Evolutionary conservation across 2,888 invertebrate genomes (phyloP).

Genomic region (Psylliodes chrysocephalus): DNA sequence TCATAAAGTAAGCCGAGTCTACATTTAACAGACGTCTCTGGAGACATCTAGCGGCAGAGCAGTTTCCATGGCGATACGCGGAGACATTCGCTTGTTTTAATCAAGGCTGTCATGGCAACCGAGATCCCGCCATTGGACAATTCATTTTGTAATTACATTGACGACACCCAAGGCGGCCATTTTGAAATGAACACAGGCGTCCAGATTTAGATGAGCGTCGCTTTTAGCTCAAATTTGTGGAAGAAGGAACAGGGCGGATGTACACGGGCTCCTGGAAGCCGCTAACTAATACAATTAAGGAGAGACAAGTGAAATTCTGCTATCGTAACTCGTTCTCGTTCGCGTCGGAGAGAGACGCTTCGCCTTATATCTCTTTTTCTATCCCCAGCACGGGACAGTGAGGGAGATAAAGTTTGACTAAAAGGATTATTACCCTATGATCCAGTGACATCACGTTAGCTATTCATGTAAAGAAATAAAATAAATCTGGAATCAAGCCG

Average conservation of each 20-base stretch:
- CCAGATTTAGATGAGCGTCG: slow-evolving; percentile 54
- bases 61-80: slow-evolving; percentile 63
- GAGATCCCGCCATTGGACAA: slow-evolving; percentile 67
- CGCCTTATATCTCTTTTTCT: background rate
- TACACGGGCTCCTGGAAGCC: slow-evolving; percentile 60
- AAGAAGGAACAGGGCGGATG: slow-evolving; percentile 52
- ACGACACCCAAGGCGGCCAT: slow-evolving; percentile 68
- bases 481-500: too few species aligned
- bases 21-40: slow-evolving; percentile 50
- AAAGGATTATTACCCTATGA: too few species aligned
- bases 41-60: slow-evolving; percentile 61
- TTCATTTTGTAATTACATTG: slow-evolving; percentile 67
- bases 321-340: slow-evolving; percentile 64
- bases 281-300: slow-evolving; percentile 67
- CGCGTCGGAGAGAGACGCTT: slow-evolving; percentile 43
- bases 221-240: slow-evolving; percentile 50
- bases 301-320: slow-evolving; percentile 67
- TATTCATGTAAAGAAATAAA: too few species aligned
- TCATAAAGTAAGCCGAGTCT: slow-evolving; percentile 49
- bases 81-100: slow-evolving; percentile 66
- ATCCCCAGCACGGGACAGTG: slow-evolving; percentile 18
- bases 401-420: slow-evolving; percentile 26
- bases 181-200: slow-evolving; percentile 64
- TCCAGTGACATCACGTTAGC: too few species aligned
- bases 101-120: slow-evolving; percentile 67